phyloP scores from a whole-genome alignment of 2,113 vertebrate genomes.

The Aegotheles bennettii region DNA sequence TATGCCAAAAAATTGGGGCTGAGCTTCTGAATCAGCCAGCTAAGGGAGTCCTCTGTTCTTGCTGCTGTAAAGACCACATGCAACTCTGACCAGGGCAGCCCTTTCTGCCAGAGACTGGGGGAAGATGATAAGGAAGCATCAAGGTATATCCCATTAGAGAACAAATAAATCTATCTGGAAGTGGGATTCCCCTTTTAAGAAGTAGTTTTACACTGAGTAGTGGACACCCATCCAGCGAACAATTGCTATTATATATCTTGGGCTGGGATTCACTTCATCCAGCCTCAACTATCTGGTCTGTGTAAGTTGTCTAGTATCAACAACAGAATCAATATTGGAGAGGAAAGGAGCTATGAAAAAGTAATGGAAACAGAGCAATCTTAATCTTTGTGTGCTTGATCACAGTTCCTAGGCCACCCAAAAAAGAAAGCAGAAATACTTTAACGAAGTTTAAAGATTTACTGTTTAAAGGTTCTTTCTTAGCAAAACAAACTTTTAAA shows the following conservation, averaged over 20 bases:
- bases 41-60: neutral
- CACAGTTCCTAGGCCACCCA: neutral
- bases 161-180: neutral
- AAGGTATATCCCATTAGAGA: neutral
- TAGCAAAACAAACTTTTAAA: neutral
- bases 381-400: neutral
- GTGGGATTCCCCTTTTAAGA: neutral
- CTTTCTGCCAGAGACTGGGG: neutral
- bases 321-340: neutral
- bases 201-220: neutral
- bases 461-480: neutral
- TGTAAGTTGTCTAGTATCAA: neutral
- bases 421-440: neutral
- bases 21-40: neutral
- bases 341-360: neutral
- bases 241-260: neutral
- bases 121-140: neutral
- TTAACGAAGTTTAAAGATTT: neutral
- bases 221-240: neutral
- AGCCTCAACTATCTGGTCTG: neutral
- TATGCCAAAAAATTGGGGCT: neutral
- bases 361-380: neutral
- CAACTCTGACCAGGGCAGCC: neutral
- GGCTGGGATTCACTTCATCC: neutral
- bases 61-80: neutral